Percentiles rank a stretch among this genome's conserved stretches.
Evolutionary conservation across 2,113 vertebrate genomes (phyloP).

Genomic region (Scartelaos histophorus): DNA sequence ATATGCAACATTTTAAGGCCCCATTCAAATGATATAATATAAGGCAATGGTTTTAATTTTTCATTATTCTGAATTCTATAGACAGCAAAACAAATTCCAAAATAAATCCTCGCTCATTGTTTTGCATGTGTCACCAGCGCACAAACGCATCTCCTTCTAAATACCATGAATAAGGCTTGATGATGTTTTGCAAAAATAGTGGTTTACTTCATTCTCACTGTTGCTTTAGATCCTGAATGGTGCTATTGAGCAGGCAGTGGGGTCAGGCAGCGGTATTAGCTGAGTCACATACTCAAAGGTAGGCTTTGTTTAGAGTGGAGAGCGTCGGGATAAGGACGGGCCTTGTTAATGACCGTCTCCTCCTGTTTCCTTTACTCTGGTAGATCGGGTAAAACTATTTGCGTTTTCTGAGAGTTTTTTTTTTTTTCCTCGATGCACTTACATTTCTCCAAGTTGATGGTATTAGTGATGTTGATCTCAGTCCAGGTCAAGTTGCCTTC

Average conservation of each 20-base stretch:
- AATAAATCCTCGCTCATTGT: not conserved
- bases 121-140: not conserved
- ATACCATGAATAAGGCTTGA: not conserved
- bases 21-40: no score
- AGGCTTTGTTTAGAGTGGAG: slow-evolving; percentile 62
- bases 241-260: slow-evolving; percentile 60
- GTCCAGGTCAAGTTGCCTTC: slow-evolving; percentile 73
- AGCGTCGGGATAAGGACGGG: slow-evolving; percentile 28
- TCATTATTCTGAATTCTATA: no score
- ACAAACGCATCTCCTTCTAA: not conserved
- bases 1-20: no score
- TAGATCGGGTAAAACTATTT: slow-evolving; percentile 40
- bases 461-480: slow-evolving; percentile 74
- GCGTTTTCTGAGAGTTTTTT: slow-evolving; percentile 11
- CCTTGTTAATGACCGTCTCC: slow-evolving; percentile 28
- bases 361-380: slow-evolving; percentile 49
- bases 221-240: slow-evolving; percentile 63
- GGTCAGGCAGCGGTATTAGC: slow-evolving; percentile 30
- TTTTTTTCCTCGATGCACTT: no score
- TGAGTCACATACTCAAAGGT: slow-evolving; percentile 67
- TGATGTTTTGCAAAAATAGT: not conserved
- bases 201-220: slow-evolving; percentile 20
- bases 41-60: no score
- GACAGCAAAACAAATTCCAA: not conserved
- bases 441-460: slow-evolving; percentile 81